Evolutionary conservation across 2,797 vertebrate genomes (phyloP).

Genomic region (Menidia menidia): DNA sequence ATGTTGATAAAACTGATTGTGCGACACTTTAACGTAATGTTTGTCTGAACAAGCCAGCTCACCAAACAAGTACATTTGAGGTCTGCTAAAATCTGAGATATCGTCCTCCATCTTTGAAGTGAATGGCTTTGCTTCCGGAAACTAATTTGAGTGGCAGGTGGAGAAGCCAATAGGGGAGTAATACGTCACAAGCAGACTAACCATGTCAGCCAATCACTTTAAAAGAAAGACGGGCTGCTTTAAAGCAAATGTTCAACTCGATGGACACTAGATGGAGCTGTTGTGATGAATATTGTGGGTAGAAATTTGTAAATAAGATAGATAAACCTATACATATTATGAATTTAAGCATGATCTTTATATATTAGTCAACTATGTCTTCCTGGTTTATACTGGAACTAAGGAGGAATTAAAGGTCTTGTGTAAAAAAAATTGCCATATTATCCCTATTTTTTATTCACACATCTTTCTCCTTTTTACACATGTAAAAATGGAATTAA

Average conservation of each 20-base stretch:
- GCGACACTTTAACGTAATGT: slow-evolving; percentile 7
- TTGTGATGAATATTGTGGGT: slow-evolving; percentile 8
- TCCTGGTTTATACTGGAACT: too few relatives aligned
- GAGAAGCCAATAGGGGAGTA: slow-evolving; percentile 49
- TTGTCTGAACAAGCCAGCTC: slow-evolving; percentile 58
- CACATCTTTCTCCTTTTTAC: background rate
- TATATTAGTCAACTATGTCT: too few relatives aligned
- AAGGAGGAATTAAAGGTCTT: too few relatives aligned
- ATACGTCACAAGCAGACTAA: rapidly evolving
- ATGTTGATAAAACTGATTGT: slow-evolving; percentile 20
- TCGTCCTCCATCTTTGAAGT: slow-evolving; percentile 83
- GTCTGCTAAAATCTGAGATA: slow-evolving; percentile 78
- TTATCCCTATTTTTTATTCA: too few relatives aligned
- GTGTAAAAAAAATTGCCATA: too few relatives aligned
- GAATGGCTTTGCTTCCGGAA: slow-evolving; percentile 53
- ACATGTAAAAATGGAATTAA: too few relatives aligned
- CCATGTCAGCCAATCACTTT: slow-evolving; percentile 44
- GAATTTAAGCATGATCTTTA: too few relatives aligned
- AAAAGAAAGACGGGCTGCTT: background rate
- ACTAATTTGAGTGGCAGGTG: slow-evolving; percentile 43
- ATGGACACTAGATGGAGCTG: slow-evolving; percentile 63
- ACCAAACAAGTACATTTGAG: slow-evolving; percentile 87
- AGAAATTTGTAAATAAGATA: background rate
- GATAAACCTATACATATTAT: background rate
- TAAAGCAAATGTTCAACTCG: rapidly evolving